These are phyloP conservation scores for Girardinus metallicus DNA, from an alignment of 2,797 vertebrate species.

Conservation along the genomic window DNA sequence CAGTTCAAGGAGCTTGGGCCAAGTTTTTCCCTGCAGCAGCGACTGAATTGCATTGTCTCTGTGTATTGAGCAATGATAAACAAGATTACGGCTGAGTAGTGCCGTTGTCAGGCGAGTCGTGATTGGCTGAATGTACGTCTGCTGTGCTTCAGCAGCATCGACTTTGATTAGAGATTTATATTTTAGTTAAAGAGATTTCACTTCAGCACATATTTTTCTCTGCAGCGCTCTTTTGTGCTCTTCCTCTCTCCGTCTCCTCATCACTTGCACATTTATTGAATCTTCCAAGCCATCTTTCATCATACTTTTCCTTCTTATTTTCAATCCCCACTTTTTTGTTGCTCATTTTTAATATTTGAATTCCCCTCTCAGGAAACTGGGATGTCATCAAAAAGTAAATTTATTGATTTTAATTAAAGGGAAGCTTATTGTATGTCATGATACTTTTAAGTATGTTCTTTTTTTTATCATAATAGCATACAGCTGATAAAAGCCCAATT, in stretches of 20 bases:
- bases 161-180: slow-evolving; percentile 33
- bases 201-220: slow-evolving; percentile 14
- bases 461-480: neutral
- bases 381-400: neutral
- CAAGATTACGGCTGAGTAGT: slow-evolving; percentile 24
- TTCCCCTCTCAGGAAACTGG: neutral
- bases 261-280: neutral
- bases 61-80: slow-evolving; percentile 41
- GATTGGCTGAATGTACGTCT: slow-evolving; percentile 15
- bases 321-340: neutral
- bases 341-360: neutral
- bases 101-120: slow-evolving; percentile 30
- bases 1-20: slow-evolving; percentile 58
- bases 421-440: neutral
- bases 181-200: slow-evolving; percentile 28
- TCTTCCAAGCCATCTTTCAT: neutral
- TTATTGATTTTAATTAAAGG: neutral
- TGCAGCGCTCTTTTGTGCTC: neutral
- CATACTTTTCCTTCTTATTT: neutral
- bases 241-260: neutral
- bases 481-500: neutral
- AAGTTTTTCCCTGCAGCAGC: slow-evolving; percentile 52
- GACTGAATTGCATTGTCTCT: slow-evolving; percentile 57
- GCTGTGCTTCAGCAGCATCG: neutral
- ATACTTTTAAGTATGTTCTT: neutral